Evolutionary conservation across 2,888 invertebrate species (phyloP).

Genomic region (Protonemura montana): DNA sequence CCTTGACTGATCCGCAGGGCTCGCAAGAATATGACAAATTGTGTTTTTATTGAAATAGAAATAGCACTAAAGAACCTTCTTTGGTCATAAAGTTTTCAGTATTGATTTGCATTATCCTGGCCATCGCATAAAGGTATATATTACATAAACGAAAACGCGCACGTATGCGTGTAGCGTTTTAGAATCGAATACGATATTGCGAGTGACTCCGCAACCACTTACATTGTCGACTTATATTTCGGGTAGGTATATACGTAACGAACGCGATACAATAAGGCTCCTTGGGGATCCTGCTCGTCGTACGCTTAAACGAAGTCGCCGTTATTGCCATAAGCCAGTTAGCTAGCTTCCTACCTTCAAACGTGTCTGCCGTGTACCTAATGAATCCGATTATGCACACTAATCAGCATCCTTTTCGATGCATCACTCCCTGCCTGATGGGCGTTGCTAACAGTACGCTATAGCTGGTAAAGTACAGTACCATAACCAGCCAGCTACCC

Average conservation of each 20-base stretch:
- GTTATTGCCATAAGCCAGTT: constrained; percentile 9
- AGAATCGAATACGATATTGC: background rate
- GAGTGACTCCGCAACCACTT: background rate
- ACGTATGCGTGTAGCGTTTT: background rate
- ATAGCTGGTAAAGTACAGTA: background rate
- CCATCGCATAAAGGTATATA: background rate
- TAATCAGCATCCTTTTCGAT: constrained; percentile 1
- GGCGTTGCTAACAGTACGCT: background rate
- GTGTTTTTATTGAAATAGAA: constrained; percentile 32
- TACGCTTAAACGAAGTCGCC: background rate
- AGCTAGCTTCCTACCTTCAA: constrained; percentile 18
- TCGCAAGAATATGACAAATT: constrained; percentile 9
- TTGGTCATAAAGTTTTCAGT: background rate
- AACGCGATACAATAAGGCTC: background rate
- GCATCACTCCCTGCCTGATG: background rate
- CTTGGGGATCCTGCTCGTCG: background rate
- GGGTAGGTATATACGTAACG: background rate
- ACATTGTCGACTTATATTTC: background rate
- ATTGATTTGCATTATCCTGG: constrained; percentile 16
- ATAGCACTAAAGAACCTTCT: background rate
- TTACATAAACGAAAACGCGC: background rate
- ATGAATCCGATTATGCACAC: constrained; percentile 31
- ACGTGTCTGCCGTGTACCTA: background rate
- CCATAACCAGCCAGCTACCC: background rate
- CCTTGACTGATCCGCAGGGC: background rate